These are phyloP conservation scores for Rutpela maculata DNA, from an alignment of 2,888 invertebrate species.

Conservation along the genomic window DNA sequence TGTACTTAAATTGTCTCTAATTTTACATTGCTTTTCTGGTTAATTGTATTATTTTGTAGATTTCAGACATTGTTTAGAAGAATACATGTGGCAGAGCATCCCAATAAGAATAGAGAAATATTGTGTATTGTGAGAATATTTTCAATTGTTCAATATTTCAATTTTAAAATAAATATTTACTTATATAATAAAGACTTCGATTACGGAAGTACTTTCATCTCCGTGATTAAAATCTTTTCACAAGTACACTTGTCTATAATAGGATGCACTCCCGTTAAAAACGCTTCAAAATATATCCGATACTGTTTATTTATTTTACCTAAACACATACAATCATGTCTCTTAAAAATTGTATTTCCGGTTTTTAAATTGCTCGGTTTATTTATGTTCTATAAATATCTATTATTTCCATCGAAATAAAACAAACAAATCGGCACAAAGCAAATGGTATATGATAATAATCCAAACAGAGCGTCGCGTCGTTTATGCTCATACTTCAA, in stretches of 20 bases:
- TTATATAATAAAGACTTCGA: too few species aligned
- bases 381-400: constrained; percentile 30
- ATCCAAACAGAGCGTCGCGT: constrained; percentile 23
- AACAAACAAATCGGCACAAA: constrained; percentile 19
- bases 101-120: too few species aligned
- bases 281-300: background rate
- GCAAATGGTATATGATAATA: constrained; percentile 18
- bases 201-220: background rate
- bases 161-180: too few species aligned
- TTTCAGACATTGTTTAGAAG: too few species aligned
- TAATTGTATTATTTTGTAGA: too few species aligned
- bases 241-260: background rate
- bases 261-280: background rate
- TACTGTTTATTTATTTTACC: constrained; percentile 19
- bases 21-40: too few species aligned
- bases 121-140: too few species aligned
- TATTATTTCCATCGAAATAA: constrained; percentile 10
- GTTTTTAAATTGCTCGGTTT: constrained; percentile 22
- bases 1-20: too few species aligned
- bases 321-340: background rate
- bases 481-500: constrained; percentile 5
- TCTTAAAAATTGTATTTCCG: constrained; percentile 23
- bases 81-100: too few species aligned
- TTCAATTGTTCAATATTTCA: too few species aligned
- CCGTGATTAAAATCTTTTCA: background rate